These are phyloP conservation scores for Cephalopterus ornatus DNA, from an alignment of 2,113 vertebrate species.

Conservation along the genomic window DNA sequence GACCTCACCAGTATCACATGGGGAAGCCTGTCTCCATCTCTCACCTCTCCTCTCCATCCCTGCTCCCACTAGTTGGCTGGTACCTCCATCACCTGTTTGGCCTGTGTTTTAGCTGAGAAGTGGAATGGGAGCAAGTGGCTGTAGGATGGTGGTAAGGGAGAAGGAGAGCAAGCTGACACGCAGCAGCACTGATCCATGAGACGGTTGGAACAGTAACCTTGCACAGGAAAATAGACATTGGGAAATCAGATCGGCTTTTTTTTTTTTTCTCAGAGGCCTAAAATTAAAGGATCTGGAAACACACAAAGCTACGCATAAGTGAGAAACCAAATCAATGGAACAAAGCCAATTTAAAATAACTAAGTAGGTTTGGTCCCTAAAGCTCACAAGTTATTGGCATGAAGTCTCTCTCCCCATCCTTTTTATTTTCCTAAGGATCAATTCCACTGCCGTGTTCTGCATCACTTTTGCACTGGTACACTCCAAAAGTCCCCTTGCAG, in stretches of 20 bases:
- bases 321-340: conserved; percentile 25
- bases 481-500: neutral
- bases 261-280: neutral
- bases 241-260: neutral
- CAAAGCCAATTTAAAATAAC: conserved; percentile 53
- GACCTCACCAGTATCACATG: neutral
- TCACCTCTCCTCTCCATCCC: neutral
- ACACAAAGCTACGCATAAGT: neutral
- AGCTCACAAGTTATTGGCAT: neutral
- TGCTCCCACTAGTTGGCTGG: neutral
- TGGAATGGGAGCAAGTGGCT: neutral
- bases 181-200: neutral
- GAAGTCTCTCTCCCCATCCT: neutral
- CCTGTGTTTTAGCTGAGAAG: fast-evolving
- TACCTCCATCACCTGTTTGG: neutral
- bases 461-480: neutral
- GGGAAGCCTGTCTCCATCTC: fast-evolving
- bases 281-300: neutral
- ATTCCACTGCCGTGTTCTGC: neutral
- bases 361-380: conserved; percentile 39
- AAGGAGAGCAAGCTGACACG: neutral
- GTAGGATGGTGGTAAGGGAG: neutral
- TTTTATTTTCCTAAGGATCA: neutral
- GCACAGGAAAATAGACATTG: neutral
- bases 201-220: neutral